phyloP scores from a whole-genome alignment of 2,113 vertebrate genomes.

The Hippolais icterina region DNA sequence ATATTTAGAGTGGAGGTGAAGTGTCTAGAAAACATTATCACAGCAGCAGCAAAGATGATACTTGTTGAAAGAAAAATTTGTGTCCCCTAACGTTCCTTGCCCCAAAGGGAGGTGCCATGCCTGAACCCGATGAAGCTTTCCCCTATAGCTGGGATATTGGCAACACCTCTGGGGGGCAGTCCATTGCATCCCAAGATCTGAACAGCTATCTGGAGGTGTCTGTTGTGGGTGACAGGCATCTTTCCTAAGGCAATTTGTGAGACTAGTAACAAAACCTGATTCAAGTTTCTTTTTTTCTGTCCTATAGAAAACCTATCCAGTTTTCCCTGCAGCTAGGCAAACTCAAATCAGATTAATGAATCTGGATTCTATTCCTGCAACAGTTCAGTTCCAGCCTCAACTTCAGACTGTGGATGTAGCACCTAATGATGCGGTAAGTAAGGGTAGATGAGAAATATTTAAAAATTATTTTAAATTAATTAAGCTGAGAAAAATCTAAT shows the following conservation, averaged over 20 bases:
- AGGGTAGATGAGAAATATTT: neutral
- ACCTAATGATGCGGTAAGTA: neutral
- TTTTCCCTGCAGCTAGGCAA: slow-evolving; percentile 77
- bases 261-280: neutral
- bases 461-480: neutral
- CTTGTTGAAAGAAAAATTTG: neutral
- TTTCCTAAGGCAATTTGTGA: neutral
- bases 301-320: slow-evolving; percentile 85
- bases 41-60: neutral
- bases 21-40: neutral
- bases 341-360: slow-evolving; percentile 88
- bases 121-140: neutral
- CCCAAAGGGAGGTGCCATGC: neutral
- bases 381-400: neutral
- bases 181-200: neutral
- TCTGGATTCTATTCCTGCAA: slow-evolving; percentile 25
- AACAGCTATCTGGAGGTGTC: neutral
- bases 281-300: neutral
- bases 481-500: neutral
- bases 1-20: neutral
- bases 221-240: neutral
- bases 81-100: neutral
- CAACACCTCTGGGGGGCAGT: neutral
- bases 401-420: accelerated
- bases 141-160: neutral